Conservation (phyloP, 2,888 invertebrate genomes). For the Meliscaeva auricollis region DNA sequence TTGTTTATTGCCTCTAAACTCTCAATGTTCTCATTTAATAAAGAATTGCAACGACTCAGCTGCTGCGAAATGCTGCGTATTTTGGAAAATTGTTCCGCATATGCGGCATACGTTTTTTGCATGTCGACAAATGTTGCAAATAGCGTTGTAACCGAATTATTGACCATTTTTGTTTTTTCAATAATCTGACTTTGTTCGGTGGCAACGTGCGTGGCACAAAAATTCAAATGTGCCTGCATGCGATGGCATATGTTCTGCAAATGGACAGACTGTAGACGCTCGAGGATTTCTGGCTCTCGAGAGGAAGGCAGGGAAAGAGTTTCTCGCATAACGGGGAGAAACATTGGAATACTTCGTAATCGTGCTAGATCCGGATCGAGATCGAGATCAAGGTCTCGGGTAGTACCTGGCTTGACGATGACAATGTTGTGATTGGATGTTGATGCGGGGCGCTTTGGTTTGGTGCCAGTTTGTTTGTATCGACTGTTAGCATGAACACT, state of each 20-base stretch:
- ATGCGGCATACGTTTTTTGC: constrained; percentile 93
- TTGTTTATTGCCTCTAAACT: constrained; percentile 94
- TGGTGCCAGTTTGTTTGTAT: constrained; percentile 80
- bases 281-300: constrained; percentile 94
- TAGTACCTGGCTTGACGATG: constrained; percentile 90
- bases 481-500: constrained; percentile 79
- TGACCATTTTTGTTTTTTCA: constrained; percentile 91
- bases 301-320: constrained; percentile 93
- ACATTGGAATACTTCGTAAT: constrained; percentile 92
- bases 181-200: constrained; percentile 91
- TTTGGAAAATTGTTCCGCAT: constrained; percentile 93
- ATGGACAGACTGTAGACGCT: constrained; percentile 87
- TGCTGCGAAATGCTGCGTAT: constrained; percentile 93
- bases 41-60: constrained; percentile 91
- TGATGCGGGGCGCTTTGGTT: constrained; percentile 84
- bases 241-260: constrained; percentile 90
- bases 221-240: constrained; percentile 93
- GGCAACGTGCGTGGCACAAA: constrained; percentile 92
- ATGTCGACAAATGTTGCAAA: constrained; percentile 90
- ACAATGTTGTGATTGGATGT: constrained; percentile 90
- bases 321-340: constrained; percentile 96
- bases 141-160: constrained; percentile 88
- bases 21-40: constrained; percentile 93
- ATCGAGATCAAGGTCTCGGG: constrained; percentile 86
- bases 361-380: constrained; percentile 87